Evolutionary conservation across 2,888 invertebrate species (phyloP).

Genomic region (Pyrrhia umbra): DNA sequence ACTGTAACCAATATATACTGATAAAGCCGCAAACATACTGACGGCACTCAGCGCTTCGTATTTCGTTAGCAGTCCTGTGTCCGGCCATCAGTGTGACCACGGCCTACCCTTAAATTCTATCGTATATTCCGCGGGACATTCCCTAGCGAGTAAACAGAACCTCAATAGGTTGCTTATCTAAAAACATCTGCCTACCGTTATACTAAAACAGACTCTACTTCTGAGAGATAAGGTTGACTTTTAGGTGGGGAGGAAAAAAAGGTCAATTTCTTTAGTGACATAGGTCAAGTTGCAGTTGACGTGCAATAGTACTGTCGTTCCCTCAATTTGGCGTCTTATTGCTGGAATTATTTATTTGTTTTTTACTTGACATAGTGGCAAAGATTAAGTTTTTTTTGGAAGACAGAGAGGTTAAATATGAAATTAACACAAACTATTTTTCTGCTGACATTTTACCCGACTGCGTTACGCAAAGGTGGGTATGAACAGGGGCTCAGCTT

Average conservation of each 20-base stretch:
- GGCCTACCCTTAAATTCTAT: slow-evolving; percentile 35
- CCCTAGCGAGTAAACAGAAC: slow-evolving; percentile 50
- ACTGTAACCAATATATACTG: not conserved
- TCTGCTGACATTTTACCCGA: too few species aligned
- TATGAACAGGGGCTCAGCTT: too few species aligned
- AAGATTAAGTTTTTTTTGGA: slow-evolving; percentile 27
- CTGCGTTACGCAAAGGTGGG: too few species aligned
- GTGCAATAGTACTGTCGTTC: slow-evolving; percentile 64
- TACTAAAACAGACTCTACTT: slow-evolving; percentile 2
- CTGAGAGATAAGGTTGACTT: not conserved
- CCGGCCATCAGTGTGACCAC: slow-evolving; percentile 18
- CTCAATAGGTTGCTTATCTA: slow-evolving; percentile 51
- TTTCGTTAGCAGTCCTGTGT: slow-evolving; percentile 19
- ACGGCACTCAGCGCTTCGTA: slow-evolving; percentile 24
- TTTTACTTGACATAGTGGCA: slow-evolving; percentile 54
- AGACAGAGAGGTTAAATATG: not conserved
- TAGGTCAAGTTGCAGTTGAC: slow-evolving; percentile 69
- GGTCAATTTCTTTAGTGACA: slow-evolving; percentile 45
- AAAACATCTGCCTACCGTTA: slow-evolving; percentile 31
- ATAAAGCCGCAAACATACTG: slow-evolving; percentile 1
- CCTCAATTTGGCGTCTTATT: slow-evolving; percentile 72
- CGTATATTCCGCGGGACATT: slow-evolving; percentile 31
- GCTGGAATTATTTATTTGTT: slow-evolving; percentile 76
- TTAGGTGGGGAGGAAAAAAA: slow-evolving; percentile 9
- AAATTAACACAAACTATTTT: too few species aligned